These are phyloP conservation scores for Actinernus sp. DNA, from an alignment of 92 coral and sea anemone species.

Conservation along the genomic window DNA sequence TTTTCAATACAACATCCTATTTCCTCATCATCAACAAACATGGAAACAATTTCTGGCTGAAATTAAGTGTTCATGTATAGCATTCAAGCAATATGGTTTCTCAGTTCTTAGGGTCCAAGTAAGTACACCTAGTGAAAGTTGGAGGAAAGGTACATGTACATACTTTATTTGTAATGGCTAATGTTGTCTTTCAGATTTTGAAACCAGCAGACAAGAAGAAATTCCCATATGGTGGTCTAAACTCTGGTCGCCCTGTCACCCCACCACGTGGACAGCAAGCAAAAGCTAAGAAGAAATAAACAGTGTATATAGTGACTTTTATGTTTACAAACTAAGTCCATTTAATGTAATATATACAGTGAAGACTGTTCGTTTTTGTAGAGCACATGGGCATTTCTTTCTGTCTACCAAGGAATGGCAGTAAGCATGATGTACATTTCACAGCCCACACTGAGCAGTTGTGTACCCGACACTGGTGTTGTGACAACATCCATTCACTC, in stretches of 20 bases:
- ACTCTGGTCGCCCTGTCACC: slow-evolving; percentile 96
- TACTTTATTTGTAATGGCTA: too few relatives aligned
- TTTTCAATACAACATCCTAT: too few relatives aligned
- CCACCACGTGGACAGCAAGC: slow-evolving; percentile 97
- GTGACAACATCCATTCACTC: neutral
- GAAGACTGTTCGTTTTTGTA: slow-evolving; percentile 19
- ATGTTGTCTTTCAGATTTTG: slow-evolving; percentile 88
- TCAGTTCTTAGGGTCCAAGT: too few relatives aligned
- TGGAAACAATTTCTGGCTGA: too few relatives aligned
- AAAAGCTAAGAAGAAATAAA: slow-evolving; percentile 86
- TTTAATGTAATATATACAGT: slow-evolving; percentile 57
- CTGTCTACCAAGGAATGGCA: slow-evolving; percentile 2
- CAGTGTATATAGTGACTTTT: neutral
- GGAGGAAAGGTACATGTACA: too few relatives aligned
- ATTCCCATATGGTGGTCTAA: slow-evolving; percentile 96
- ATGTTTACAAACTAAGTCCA: slow-evolving; percentile 5
- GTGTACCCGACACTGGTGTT: neutral
- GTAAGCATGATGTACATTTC: neutral
- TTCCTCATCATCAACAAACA: too few relatives aligned
- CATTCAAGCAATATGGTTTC: too few relatives aligned
- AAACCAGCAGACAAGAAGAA: slow-evolving; percentile 99
- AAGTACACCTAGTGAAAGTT: too few relatives aligned
- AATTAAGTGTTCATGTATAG: too few relatives aligned
- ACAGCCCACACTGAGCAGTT: neutral
- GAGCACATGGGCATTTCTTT: slow-evolving; percentile 2